A percentile compares a stretch with the other conserved stretches of the same genome.
phyloP scores from a whole-genome alignment of 2,113 vertebrate genomes.

The Sander lucioperca region DNA sequence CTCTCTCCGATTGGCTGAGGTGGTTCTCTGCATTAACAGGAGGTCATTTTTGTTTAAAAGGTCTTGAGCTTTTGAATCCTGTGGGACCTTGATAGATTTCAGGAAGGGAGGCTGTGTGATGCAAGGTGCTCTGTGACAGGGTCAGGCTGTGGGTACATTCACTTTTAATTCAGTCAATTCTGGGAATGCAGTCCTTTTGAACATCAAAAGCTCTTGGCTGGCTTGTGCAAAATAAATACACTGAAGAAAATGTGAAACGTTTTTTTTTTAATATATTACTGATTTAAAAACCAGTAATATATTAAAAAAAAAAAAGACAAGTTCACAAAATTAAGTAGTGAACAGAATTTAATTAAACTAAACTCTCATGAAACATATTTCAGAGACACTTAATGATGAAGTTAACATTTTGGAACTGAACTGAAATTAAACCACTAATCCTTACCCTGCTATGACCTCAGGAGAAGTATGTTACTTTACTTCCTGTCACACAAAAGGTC shows the following conservation, averaged over 20 bases:
- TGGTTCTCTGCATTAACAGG: slow-evolving; percentile 1
- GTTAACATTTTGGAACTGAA: background rate
- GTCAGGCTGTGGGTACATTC: background rate
- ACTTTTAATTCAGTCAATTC: background rate
- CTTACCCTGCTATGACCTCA: slow-evolving; percentile 23
- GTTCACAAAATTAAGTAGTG: too few species aligned
- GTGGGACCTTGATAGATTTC: background rate
- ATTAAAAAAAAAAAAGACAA: too few species aligned
- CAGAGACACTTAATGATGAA: background rate
- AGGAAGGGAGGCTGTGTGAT: background rate
- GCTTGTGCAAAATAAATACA: background rate
- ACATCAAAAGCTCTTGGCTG: background rate
- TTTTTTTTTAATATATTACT: too few species aligned
- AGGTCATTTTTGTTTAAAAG: slow-evolving; percentile 40
- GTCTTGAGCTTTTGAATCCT: slow-evolving; percentile 24
- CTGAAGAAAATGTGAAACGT: too few species aligned
- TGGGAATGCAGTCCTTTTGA: background rate
- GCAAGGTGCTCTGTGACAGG: background rate
- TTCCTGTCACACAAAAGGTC: slow-evolving; percentile 6
- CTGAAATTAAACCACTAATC: background rate
- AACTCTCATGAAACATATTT: too few species aligned
- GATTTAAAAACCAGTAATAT: too few species aligned
- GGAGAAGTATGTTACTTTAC: background rate
- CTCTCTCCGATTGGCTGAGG: slow-evolving; percentile 15
- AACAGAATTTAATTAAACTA: too few species aligned